phyloP scores from a whole-genome alignment of 2,888 invertebrate genomes.

The Ferdinandea cuprea region DNA sequence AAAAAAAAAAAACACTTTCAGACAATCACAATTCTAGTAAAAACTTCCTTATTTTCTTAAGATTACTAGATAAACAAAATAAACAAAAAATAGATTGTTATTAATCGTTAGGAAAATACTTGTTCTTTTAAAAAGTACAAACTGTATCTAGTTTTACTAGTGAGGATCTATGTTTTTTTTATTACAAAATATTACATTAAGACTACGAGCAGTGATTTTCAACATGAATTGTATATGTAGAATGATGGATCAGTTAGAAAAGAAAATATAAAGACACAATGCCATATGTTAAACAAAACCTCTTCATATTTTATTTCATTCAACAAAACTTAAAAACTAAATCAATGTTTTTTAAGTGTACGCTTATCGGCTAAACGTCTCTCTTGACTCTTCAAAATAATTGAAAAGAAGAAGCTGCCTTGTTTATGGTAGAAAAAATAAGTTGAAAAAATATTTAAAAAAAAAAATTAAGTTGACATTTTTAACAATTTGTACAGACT shows the following conservation, averaged over 20 bases:
- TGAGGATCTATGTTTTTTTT: slow-evolving; percentile 42
- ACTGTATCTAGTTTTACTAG: slow-evolving; percentile 67
- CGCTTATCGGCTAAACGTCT: slow-evolving; percentile 29
- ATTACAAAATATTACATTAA: slow-evolving; percentile 54
- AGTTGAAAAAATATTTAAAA: slow-evolving; percentile 4
- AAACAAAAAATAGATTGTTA: slow-evolving; percentile 14
- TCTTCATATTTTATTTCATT: slow-evolving; percentile 45
- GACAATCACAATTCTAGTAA: slow-evolving; percentile 66
- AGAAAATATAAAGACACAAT: slow-evolving; percentile 22
- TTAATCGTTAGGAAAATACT: slow-evolving; percentile 53
- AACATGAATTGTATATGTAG: background rate
- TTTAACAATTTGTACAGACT: slow-evolving; percentile 57
- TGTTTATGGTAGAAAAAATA: slow-evolving; percentile 40
- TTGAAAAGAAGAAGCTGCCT: slow-evolving; percentile 50
- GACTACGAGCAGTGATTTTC: too few relatives aligned
- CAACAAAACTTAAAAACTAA: slow-evolving; percentile 45
- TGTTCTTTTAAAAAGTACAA: slow-evolving; percentile 65
- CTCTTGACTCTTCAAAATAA: slow-evolving; percentile 39
- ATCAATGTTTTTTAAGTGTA: slow-evolving; percentile 37
- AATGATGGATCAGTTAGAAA: background rate
- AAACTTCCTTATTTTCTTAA: slow-evolving; percentile 30
- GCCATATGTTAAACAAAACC: slow-evolving; percentile 32
- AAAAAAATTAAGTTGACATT: too few relatives aligned
- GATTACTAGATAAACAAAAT: slow-evolving; percentile 35
- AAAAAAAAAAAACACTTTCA: slow-evolving; percentile 19